phyloP scores from a whole-genome alignment of 2,888 invertebrate genomes.

The Dicranocentrus wangi region DNA sequence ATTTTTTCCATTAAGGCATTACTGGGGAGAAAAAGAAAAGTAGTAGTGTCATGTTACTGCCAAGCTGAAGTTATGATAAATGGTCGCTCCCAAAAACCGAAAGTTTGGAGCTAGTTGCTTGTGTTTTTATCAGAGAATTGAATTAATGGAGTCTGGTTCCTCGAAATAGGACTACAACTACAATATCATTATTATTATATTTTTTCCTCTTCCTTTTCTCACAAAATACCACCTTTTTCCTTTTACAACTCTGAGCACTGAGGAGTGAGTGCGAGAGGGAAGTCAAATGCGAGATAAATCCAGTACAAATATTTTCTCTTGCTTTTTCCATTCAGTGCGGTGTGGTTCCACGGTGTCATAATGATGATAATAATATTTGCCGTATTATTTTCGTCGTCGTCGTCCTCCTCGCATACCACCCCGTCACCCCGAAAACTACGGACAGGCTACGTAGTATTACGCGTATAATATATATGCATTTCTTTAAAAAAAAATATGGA shows the following conservation, averaged over 20 bases:
- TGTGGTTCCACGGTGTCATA: constrained; percentile 33
- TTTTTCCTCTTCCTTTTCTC: constrained; percentile 2
- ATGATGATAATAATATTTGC: constrained; percentile 42
- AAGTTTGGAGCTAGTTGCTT: constrained; percentile 31
- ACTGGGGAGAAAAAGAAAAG: constrained; percentile 16
- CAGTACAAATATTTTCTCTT: constrained; percentile 60
- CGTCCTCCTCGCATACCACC: constrained; percentile 5
- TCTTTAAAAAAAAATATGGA: constrained; percentile 17
- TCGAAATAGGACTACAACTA: constrained; percentile 4
- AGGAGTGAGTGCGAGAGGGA: no score
- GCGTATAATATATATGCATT: no score
- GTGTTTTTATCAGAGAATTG: constrained; percentile 65
- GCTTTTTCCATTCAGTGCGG: constrained; percentile 5
- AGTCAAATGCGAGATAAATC: constrained; percentile 31
- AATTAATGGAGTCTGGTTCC: constrained; percentile 54
- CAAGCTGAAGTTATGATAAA: constrained; percentile 66
- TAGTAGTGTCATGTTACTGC: constrained; percentile 64
- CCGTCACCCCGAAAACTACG: neutral
- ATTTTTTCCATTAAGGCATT: constrained; percentile 47
- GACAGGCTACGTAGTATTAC: no score
- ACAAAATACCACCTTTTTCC: constrained; percentile 1
- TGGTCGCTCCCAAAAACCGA: constrained; percentile 43
- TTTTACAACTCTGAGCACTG: neutral
- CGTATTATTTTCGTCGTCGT: neutral
- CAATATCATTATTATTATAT: constrained; percentile 37